Conservation (phyloP, 1,140 invertebrate species). For the Marisa cornuarietis region DNA sequence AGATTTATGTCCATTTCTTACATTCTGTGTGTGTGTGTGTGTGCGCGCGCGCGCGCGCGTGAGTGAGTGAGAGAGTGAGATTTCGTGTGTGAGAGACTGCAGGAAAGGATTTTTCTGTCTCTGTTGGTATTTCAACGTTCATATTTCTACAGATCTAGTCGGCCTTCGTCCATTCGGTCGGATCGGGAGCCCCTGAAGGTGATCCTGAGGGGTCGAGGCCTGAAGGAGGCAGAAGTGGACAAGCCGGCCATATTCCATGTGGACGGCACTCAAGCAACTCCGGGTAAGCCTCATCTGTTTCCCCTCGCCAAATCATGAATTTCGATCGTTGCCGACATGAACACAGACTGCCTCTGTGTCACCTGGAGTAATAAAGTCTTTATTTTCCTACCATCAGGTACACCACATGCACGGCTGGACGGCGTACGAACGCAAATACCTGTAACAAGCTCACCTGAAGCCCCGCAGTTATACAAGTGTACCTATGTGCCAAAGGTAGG, state of each 20-base stretch:
- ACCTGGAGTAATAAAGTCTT: too few species aligned
- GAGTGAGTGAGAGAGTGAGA: not conserved
- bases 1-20: too few species aligned
- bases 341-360: too few species aligned
- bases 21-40: too few species aligned
- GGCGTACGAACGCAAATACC: conserved; percentile 74
- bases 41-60: not conserved
- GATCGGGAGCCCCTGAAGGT: conserved; percentile 48
- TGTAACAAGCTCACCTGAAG: conserved; percentile 67
- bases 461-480: conserved; percentile 83
- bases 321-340: too few species aligned
- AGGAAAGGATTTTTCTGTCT: not conserved
- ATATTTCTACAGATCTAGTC: not conserved
- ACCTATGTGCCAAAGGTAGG: conserved; percentile 74
- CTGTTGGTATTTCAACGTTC: not conserved
- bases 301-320: too few species aligned
- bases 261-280: conserved; percentile 81
- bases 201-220: conserved; percentile 83
- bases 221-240: conserved; percentile 86
- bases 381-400: conserved; percentile 67
- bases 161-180: not conserved
- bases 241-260: conserved; percentile 95
- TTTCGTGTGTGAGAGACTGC: not conserved
- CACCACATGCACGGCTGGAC: conserved; percentile 76
- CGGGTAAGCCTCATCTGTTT: conserved; percentile 46